phyloP scores from a whole-genome alignment of 2,797 vertebrate genomes.

The Adrianichthys oophorus region DNA sequence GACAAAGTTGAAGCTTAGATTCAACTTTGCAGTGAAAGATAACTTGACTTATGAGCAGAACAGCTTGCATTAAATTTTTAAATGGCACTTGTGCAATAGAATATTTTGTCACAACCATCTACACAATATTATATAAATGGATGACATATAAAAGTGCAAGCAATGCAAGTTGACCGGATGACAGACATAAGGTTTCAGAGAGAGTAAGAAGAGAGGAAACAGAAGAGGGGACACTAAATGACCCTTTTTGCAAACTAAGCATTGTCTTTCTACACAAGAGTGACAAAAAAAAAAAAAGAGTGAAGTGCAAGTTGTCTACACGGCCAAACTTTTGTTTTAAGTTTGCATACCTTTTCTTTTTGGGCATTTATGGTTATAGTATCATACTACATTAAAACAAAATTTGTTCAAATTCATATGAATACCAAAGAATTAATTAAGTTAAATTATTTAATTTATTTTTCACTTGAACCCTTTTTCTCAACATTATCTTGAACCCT shows the following conservation, averaged over 20 bases:
- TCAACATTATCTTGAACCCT: too few relatives aligned
- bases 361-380: too few relatives aligned
- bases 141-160: constrained; percentile 74
- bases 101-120: constrained; percentile 24
- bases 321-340: too few relatives aligned
- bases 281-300: constrained; percentile 3
- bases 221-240: constrained; percentile 1
- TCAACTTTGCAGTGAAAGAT: too few relatives aligned
- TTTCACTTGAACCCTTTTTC: too few relatives aligned
- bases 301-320: too few relatives aligned
- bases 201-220: constrained; percentile 6
- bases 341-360: too few relatives aligned
- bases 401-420: too few relatives aligned
- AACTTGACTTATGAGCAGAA: neutral
- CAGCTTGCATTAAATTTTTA: constrained; percentile 5
- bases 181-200: constrained; percentile 24
- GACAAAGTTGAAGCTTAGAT: too few relatives aligned
- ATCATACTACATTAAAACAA: too few relatives aligned
- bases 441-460: too few relatives aligned
- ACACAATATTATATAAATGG: constrained; percentile 63
- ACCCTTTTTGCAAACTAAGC: constrained; percentile 5
- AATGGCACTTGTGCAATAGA: constrained; percentile 29
- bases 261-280: constrained; percentile 1
- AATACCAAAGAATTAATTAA: too few relatives aligned
- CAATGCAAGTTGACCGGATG: constrained; percentile 56